Base-by-base conservation (phyloP, 2,888 invertebrate species). In the Erebia palarica region DNA sequence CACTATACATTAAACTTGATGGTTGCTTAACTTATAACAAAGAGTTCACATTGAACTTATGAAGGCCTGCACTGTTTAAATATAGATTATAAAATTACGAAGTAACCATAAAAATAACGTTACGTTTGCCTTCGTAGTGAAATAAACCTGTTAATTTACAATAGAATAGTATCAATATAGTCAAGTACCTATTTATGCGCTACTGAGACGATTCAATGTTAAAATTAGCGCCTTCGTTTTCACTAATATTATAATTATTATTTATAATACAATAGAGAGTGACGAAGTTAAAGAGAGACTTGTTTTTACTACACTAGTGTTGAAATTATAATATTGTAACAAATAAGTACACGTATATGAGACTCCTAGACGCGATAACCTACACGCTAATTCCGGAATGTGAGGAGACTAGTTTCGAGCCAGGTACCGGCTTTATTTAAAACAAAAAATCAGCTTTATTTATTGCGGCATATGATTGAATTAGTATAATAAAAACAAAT, bases 261-360 rank as follows among this genome's bases (percentile, higher is more conserved):
- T 36, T 83, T 82, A 85, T 83, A 86, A 87, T 89, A 90, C 87
- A 89, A 85, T 91, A 93, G 92, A 93, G 92, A 92, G 93, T 91
- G 87, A 87, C 87, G 84, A 89, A 87, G 86, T 87, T 84, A 88
- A 86, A 93, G 92, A 93, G 93, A 93, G 93, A 93, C 91, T 86
- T 88, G 84, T 91, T 92, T 92, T 90, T 90, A 92, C 91, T 91
- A 90, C 84, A 84, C 91, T 91, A 89, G 84, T 84, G 82, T 87
- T 86, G 81, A 86, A 86, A 84, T 83, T 87, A 88, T 68, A 75
- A 21, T 49, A 63, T 49, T 71, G 71, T 77, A 74, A 72, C 65
- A 66, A 75, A 75, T 91, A 91, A 91, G 90, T 91, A 91, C 91
- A 89, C 85, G 81, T 82, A 87, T 92, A 87, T 92, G 92, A 92